phyloP scores from a whole-genome alignment of 2,113 vertebrate species.

The Promerops cafer region DNA sequence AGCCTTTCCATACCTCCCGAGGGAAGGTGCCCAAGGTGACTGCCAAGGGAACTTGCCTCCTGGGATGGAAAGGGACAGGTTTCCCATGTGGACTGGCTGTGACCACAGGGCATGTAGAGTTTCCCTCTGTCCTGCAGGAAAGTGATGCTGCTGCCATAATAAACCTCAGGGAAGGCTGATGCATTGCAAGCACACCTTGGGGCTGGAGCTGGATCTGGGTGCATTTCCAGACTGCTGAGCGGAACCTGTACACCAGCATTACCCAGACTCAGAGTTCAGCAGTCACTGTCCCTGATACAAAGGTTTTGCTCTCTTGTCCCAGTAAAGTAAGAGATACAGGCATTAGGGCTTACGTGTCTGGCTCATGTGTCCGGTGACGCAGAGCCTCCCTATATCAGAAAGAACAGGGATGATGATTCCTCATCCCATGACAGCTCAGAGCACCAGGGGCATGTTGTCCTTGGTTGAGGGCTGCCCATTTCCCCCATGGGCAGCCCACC shows the following conservation, averaged over 20 bases:
- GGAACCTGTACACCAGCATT: neutral
- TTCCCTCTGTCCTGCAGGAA: neutral
- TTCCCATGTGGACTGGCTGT: neutral
- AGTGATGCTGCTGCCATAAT: neutral
- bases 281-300: neutral
- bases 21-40: neutral
- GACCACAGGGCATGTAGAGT: too few relatives aligned
- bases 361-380: neutral
- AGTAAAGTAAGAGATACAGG: neutral
- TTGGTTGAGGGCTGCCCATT: neutral
- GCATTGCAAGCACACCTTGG: neutral
- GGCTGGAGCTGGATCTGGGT: neutral
- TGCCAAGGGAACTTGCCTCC: neutral
- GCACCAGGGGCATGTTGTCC: neutral
- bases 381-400: neutral
- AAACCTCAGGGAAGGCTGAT: neutral
- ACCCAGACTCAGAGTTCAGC: neutral
- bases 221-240: neutral
- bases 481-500: rapidly evolving
- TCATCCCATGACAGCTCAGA: neutral
- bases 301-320: neutral
- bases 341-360: neutral
- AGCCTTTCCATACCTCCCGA: neutral
- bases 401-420: neutral
- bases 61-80: neutral